Evolutionary conservation across 2,113 vertebrate genomes (phyloP).

Genomic region (Peromyscus polionotus): DNA sequence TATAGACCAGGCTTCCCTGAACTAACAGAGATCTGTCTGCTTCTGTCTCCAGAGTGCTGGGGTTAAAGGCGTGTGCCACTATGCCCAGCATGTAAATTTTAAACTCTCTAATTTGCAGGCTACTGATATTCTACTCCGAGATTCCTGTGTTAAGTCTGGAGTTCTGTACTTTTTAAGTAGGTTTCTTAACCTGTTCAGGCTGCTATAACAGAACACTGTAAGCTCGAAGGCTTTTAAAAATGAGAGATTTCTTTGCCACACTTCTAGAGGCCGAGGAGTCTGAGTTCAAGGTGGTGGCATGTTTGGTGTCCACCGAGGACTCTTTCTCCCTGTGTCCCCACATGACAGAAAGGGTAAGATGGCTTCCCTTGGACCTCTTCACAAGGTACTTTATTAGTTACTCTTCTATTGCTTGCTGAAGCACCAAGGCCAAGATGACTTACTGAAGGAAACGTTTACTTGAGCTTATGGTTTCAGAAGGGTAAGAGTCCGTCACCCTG

Average conservation of each 20-base stretch:
- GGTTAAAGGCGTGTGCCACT: neutral
- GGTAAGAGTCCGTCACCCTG: neutral
- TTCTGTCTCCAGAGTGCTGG: neutral
- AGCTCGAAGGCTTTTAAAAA: neutral
- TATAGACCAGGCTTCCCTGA: neutral
- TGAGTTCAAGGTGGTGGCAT: neutral
- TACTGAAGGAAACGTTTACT: neutral
- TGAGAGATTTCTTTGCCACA: neutral
- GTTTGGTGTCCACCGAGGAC: rapidly evolving
- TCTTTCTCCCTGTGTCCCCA: neutral
- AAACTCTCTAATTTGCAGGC: neutral
- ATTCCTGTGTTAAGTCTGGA: no score
- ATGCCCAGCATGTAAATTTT: neutral
- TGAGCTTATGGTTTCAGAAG: neutral
- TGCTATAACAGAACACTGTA: neutral
- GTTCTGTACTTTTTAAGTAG: neutral
- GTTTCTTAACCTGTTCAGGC: neutral
- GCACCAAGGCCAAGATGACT: no score
- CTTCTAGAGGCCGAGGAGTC: neutral
- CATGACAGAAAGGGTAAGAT: neutral
- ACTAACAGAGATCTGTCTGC: neutral
- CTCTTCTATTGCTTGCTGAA: neutral
- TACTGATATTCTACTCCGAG: neutral
- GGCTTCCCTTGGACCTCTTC: neutral
- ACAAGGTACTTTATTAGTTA: neutral